A percentile compares a stretch with the other conserved stretches of the same genome.
These are phyloP conservation scores for Amia ocellicauda DNA, from an alignment of 2,113 vertebrate genomes.

Conservation along the genomic window DNA sequence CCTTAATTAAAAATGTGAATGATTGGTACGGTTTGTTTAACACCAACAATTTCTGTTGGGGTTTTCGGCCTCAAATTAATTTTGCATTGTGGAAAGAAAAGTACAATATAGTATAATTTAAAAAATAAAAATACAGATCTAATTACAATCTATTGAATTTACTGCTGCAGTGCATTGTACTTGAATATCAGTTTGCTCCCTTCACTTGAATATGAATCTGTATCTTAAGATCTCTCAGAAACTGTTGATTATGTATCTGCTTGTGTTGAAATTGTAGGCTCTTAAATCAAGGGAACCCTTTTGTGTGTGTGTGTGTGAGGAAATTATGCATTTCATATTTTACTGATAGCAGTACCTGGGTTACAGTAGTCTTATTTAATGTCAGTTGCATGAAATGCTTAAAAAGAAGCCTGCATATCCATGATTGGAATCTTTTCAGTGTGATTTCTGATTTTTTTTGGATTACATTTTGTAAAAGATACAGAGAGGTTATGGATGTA, in stretches of 20 bases:
- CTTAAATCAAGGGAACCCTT: background rate
- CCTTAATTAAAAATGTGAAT: conserved; percentile 84
- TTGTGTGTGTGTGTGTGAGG: background rate
- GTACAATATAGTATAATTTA: no score
- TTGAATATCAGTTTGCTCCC: background rate
- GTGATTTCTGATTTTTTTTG: no score
- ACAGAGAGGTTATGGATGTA: no score
- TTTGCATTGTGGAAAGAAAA: background rate
- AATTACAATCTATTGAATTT: background rate
- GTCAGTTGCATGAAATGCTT: background rate
- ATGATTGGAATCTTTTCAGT: background rate
- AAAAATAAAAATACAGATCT: background rate
- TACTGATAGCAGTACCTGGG: background rate
- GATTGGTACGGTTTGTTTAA: conserved; percentile 74
- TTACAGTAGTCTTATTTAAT: background rate
- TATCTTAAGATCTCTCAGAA: background rate
- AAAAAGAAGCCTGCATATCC: background rate
- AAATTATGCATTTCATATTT: background rate
- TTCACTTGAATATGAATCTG: background rate
- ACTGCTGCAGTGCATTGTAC: background rate
- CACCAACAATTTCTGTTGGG: conserved; percentile 69
- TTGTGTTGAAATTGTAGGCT: background rate
- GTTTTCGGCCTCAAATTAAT: conserved; percentile 8
- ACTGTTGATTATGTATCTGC: background rate
- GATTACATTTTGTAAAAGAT: no score